Base-by-base conservation (phyloP, 2,888 invertebrate species). In the Tribolium freemani region DNA sequence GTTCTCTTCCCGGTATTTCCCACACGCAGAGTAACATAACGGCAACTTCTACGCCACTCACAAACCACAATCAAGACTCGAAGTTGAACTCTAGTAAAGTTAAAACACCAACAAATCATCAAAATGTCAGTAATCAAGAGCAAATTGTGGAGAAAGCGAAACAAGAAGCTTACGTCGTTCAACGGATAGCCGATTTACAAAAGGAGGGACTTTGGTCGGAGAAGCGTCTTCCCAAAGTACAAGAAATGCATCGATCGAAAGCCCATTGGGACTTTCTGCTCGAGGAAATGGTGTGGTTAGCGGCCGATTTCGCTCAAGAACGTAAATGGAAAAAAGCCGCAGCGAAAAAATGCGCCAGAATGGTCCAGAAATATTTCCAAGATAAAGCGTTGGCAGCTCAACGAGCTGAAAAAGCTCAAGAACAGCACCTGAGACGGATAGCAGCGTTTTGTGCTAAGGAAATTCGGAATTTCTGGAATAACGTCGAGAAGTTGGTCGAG, bases 231-330 rank as follows among this genome's bases (percentile, higher is more conserved):
- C 97, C 97, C 64, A 97, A 97, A 88, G 92, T 96, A 76, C 93
- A 95, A 84, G 97, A 97, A 87, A 96, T 97, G 79, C 91, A 93
- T 73, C 90, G 98, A 75, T 90, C 92, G 63, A 99, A 98, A 88
- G 94, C 96, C 26, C 99, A 99, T 87, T 99, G 99, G 98, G 99
- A 99, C 87, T 99, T 97, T 87, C 88, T 99, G 76, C 88, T 99
- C 48, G 99, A 99, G 87, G 99, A 99, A 88, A 98, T 98, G 97
- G 94, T 94, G 45, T 99, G 99, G 99, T 89, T 99, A 78, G 96
- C 98, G 44, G 95, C 96, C 45, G 99, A 99, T 88, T 99, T 99
- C 88, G 95, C 95, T 26, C 96, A 97, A 86, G 99, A 99, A 87
- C 91, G 98, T 75, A 98, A 97, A 86, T 98, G 97, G 97, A 99